Base-by-base conservation (phyloP, 2,888 invertebrate genomes). In the Ophion costatus region DNA sequence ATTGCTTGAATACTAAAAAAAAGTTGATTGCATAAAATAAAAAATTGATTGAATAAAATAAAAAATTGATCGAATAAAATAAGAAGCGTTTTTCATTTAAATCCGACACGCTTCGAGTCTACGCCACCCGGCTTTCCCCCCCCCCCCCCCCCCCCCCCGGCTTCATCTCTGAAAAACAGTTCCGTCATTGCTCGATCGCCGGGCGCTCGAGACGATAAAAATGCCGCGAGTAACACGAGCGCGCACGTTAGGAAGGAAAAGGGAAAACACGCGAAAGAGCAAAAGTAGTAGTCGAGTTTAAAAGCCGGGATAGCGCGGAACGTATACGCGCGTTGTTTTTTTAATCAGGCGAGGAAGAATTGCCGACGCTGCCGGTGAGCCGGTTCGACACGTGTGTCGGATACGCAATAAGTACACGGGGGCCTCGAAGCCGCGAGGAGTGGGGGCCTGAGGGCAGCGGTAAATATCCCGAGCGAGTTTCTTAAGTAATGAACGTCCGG, bases 391-490 rank as follows among this genome's bases (percentile, higher is more conserved):
- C 84, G 84, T 84, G 84, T 81, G 73, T 84, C 77, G 80, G 66
- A 71, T 84, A 74, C 77, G 59, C 29, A 78, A 84, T 69, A 70
- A 61, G 64, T 45, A 33, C 51, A 22, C 9, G 71, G 51, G 51
- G 17, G 17, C 14, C 45, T 51, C 51, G 51, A 51, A 51, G 51
- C 14, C 17, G 14, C 14, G 5, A 51, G 29, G 20, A 20, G 38
- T 38, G 38, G 17, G 33, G 20, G 24, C 33, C 10, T 10, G 75
- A 38, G 59, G 38, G 66, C 70, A 73, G 71, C 73, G 69, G 75
- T 82, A 82, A 88, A 88, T 69, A 78, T 89, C 86, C 83, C 85
- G 87, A 88, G 87, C 88, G 85, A 88, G 88, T 88, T 87, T 88
- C 86, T 88, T 85, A 83, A 88, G 86, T 87, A 87, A 87, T 85